Conservation (phyloP, 2,113 vertebrate species). For the Vulpes ferrilata region DNA sequence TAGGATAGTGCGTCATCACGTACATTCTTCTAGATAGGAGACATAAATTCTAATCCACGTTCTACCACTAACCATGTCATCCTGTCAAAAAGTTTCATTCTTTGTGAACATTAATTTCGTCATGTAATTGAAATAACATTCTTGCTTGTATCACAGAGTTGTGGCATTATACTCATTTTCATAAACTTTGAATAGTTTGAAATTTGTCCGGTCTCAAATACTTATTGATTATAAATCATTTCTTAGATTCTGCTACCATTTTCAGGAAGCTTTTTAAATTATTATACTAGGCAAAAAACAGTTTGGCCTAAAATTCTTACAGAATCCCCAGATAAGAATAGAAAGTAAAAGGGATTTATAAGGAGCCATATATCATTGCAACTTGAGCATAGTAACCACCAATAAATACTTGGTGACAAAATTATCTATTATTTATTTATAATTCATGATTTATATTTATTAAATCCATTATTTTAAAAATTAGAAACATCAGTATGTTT, state of each 20-base stretch:
- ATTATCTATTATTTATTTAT: neutral
- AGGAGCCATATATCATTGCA: neutral
- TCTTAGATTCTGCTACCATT: neutral
- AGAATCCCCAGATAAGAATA: neutral
- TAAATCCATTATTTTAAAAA: neutral
- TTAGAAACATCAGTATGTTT: neutral
- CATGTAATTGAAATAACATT: neutral
- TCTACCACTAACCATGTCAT: neutral
- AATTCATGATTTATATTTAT: neutral
- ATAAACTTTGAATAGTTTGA: conserved; percentile 1
- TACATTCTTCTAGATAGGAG: neutral
- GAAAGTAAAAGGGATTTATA: neutral
- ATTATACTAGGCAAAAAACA: neutral
- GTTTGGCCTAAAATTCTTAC: neutral
- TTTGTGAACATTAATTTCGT: neutral
- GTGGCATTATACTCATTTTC: neutral
- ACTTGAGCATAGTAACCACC: neutral
- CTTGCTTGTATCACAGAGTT: neutral
- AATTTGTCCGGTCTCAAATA: neutral
- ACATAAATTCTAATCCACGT: neutral
- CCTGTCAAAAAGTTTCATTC: neutral
- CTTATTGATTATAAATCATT: neutral
- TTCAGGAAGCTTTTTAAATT: neutral
- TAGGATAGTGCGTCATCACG: neutral
- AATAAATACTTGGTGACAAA: neutral